phyloP scores from a whole-genome alignment of 1,140 invertebrate genomes.

The Drosophila mojavensis region DNA sequence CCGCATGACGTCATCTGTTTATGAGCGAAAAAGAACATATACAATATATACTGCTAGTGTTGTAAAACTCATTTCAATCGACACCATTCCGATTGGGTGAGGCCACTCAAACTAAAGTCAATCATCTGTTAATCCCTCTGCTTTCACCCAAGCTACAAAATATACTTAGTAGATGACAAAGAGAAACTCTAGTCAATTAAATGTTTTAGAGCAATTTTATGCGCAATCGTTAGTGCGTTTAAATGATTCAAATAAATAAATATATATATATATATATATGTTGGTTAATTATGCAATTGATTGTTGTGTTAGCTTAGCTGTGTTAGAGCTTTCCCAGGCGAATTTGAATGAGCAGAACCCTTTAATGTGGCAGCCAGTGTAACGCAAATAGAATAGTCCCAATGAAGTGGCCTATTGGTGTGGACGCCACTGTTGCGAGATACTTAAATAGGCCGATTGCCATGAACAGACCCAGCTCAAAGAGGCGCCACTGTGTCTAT shows the following conservation, averaged over 20 bases:
- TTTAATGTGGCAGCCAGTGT: conserved; percentile 15
- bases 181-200: conserved; percentile 72
- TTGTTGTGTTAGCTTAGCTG: conserved; percentile 27
- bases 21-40: neutral
- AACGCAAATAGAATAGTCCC: too few species aligned
- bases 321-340: conserved; percentile 18
- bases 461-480: too few species aligned
- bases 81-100: conserved; percentile 8
- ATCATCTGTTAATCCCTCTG: conserved; percentile 51
- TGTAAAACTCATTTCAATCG: conserved; percentile 20
- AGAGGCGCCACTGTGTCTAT: too few species aligned
- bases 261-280: conserved; percentile 34
- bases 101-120: conserved; percentile 52
- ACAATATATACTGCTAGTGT: conserved; percentile 4
- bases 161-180: conserved; percentile 53
- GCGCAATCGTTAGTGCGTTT: conserved; percentile 74
- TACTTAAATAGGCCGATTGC: too few species aligned
- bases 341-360: neutral
- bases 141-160: conserved; percentile 33
- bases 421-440: too few species aligned
- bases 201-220: conserved; percentile 81
- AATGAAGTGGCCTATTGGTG: too few species aligned
- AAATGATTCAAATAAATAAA: conserved; percentile 29
- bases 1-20: conserved; percentile 48
- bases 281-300: conserved; percentile 52